Conservation (phyloP, 2,797 vertebrate genomes). For the Sebastes iracundus region DNA sequence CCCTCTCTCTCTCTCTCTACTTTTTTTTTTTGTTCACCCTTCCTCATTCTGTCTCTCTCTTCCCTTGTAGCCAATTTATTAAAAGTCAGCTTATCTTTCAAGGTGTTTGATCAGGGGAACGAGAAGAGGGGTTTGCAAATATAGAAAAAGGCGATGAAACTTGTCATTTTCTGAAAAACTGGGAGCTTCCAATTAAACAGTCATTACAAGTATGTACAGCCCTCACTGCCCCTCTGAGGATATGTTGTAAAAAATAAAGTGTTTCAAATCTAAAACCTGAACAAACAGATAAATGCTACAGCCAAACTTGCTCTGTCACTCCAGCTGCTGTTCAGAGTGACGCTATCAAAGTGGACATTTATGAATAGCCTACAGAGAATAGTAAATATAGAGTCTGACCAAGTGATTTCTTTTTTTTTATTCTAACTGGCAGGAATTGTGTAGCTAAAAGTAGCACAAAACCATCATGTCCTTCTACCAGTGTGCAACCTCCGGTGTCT, state of each 20-base stretch:
- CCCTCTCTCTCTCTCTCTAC: conserved; percentile 32
- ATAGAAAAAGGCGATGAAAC: conserved; percentile 14
- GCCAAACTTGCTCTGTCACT: conserved; percentile 4
- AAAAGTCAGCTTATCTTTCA: conserved; percentile 67
- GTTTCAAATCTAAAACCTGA: neutral
- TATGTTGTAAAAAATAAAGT: neutral
- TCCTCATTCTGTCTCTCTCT: conserved; percentile 36
- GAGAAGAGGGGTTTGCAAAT: conserved; percentile 27
- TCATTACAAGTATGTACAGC: neutral
- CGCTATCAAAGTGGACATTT: neutral
- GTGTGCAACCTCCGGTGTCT: rapidly evolving
- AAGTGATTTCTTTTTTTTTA: neutral
- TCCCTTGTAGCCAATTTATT: conserved; percentile 59
- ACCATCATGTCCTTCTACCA: neutral
- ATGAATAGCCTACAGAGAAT: neutral
- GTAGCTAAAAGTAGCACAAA: neutral
- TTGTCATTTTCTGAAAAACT: conserved; percentile 10
- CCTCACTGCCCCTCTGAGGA: neutral
- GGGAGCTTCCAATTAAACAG: conserved; percentile 4
- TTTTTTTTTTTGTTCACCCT: conserved; percentile 18
- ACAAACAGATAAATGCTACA: conserved; percentile 18
- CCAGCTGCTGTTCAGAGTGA: neutral
- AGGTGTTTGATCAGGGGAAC: conserved; percentile 65
- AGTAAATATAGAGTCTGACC: neutral
- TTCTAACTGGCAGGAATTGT: neutral